These are phyloP conservation scores for Coracias cyanogaster DNA, from an alignment of 2,797 vertebrate species.

Conservation along the genomic window DNA sequence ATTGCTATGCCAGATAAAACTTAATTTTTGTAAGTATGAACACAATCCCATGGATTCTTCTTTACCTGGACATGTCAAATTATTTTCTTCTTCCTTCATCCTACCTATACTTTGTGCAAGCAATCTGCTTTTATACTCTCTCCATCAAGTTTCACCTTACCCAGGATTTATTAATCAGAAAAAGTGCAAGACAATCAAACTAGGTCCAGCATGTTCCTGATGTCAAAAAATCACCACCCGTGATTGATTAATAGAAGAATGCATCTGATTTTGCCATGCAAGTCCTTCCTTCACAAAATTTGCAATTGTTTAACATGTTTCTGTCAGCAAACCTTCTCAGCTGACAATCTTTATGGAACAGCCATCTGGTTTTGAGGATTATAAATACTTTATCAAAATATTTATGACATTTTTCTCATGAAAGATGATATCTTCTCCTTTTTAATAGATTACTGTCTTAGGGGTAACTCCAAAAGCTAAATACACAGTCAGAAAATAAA, in stretches of 20 bases:
- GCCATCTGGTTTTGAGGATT: constrained; percentile 79
- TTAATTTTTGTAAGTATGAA: not conserved
- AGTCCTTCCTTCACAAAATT: not conserved
- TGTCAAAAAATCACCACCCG: constrained; percentile 67
- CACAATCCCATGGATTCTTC: not conserved
- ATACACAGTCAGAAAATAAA: constrained; percentile 68
- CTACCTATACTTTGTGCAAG: not conserved
- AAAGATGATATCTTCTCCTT: constrained; percentile 73
- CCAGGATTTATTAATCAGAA: constrained; percentile 39
- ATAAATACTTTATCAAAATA: constrained; percentile 81
- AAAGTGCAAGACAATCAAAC: constrained; percentile 52
- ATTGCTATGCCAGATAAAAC: not conserved
- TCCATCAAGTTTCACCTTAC: not conserved
- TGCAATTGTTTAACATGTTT: constrained; percentile 67
- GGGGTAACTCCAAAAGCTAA: constrained; percentile 69
- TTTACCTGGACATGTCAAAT: not conserved
- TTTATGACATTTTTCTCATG: constrained; percentile 75
- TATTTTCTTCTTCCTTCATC: not conserved
- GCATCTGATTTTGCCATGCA: constrained; percentile 43
- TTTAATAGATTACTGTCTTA: constrained; percentile 74
- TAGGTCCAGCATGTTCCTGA: constrained; percentile 15
- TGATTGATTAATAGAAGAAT: constrained; percentile 75
- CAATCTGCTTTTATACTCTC: not conserved
- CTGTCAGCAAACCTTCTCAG: constrained; percentile 74
- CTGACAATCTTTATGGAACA: constrained; percentile 75